Evolutionary conservation across 2,888 invertebrate genomes (phyloP).

Genomic region (Aphrophora alni): DNA sequence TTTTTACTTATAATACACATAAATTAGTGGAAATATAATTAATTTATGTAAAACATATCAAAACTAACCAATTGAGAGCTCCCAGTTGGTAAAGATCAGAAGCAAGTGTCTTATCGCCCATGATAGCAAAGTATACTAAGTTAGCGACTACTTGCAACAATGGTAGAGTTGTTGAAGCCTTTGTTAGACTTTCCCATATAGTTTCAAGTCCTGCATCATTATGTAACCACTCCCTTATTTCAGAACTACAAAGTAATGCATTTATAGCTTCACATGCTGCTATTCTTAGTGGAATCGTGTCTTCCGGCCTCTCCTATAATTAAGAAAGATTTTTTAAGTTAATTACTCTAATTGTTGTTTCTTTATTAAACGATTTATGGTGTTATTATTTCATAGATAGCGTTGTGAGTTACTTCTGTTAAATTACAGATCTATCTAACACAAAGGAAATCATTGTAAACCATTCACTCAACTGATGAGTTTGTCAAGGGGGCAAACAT

Average conservation of each 20-base stretch:
- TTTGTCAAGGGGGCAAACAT: too few relatives aligned
- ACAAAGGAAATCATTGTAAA: too few relatives aligned
- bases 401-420: too few relatives aligned
- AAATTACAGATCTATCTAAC: too few relatives aligned
- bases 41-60: too few relatives aligned
- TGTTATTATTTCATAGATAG: too few relatives aligned
- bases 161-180: slow-evolving; percentile 9
- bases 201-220: background rate
- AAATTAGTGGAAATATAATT: too few relatives aligned
- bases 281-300: slow-evolving; percentile 21
- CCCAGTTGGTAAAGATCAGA: background rate
- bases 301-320: slow-evolving; percentile 20
- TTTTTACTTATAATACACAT: too few relatives aligned
- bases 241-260: slow-evolving; percentile 3
- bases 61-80: slow-evolving; percentile 23
- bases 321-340: too few relatives aligned
- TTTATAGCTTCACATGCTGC: slow-evolving; percentile 26
- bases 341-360: too few relatives aligned
- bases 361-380: too few relatives aligned
- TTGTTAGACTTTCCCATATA: slow-evolving; percentile 17
- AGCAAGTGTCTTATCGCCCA: slow-evolving; percentile 15
- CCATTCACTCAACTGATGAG: too few relatives aligned
- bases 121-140: slow-evolving; percentile 18
- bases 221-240: background rate
- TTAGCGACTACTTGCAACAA: slow-evolving; percentile 23